A percentile compares a stretch with the other conserved stretches of the same genome.
Evolutionary conservation across 1,140 invertebrate species (phyloP).

Genomic region (Papilio polytes): DNA sequence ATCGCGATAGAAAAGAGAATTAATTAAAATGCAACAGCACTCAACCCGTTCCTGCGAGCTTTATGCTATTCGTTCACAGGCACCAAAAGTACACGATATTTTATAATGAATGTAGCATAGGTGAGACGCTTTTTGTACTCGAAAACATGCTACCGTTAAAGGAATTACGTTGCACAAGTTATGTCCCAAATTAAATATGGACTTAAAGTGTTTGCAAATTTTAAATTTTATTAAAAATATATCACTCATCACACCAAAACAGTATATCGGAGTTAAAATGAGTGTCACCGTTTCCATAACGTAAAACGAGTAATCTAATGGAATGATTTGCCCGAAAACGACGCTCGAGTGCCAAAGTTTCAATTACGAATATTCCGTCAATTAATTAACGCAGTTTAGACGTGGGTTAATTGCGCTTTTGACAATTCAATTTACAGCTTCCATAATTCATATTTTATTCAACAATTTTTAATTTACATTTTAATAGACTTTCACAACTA

Average conservation of each 20-base stretch:
- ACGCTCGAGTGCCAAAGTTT: constrained; percentile 14
- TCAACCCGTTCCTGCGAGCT: constrained; percentile 74
- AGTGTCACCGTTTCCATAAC: constrained; percentile 24
- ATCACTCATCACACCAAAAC: not conserved
- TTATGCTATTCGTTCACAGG: constrained; percentile 60
- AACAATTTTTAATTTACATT: constrained; percentile 12
- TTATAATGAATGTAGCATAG: constrained; percentile 55
- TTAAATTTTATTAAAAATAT: not conserved
- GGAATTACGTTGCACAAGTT: not conserved
- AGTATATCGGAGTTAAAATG: not conserved
- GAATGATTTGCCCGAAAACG: constrained; percentile 35
- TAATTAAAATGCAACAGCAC: constrained; percentile 83
- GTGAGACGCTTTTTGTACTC: constrained; percentile 35
- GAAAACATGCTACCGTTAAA: constrained; percentile 38
- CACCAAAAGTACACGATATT: constrained; percentile 60
- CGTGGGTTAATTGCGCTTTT: constrained; percentile 39
- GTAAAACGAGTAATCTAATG: constrained; percentile 28
- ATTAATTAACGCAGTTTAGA: constrained; percentile 40
- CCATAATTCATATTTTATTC: constrained; percentile 18
- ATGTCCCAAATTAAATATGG: not conserved
- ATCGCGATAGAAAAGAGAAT: constrained; percentile 83
- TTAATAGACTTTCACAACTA: constrained; percentile 6
- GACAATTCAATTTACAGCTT: constrained; percentile 37
- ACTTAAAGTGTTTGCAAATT: not conserved
- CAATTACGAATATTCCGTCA: constrained; percentile 32